A percentile compares a stretch with the other conserved stretches of the same genome.
phyloP scores from a whole-genome alignment of 2,888 invertebrate genomes.

The Campoplex nolae region DNA sequence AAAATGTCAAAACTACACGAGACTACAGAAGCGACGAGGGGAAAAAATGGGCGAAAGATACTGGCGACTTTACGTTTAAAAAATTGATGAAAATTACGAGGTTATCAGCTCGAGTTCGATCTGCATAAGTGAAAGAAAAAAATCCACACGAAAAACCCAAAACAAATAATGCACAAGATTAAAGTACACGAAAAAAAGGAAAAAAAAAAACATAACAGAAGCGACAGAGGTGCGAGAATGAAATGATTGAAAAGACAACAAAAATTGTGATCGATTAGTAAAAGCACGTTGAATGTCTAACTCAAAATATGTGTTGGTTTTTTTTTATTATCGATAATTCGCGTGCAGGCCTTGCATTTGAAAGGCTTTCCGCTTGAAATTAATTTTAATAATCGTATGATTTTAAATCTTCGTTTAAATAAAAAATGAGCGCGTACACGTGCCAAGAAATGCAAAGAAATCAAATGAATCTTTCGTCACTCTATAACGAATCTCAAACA shows the following conservation, averaged over 20 bases:
- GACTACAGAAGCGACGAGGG: neutral
- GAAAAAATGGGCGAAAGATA: conserved; percentile 1
- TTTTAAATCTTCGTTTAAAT: conserved; percentile 20
- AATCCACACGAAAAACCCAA: conserved; percentile 31
- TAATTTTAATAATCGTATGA: neutral
- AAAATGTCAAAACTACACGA: conserved; percentile 9
- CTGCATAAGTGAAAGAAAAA: conserved; percentile 10
- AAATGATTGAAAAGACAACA: conserved; percentile 37
- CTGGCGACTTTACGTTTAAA: neutral
- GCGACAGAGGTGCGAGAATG: conserved; percentile 47
- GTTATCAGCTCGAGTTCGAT: neutral
- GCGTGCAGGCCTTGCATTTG: conserved; percentile 66
- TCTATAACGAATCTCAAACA: conserved; percentile 40
- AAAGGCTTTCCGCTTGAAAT: conserved; percentile 21
- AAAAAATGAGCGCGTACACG: conserved; percentile 33
- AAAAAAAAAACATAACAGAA: conserved; percentile 32
- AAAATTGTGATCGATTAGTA: conserved; percentile 58
- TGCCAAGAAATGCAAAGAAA: conserved; percentile 42
- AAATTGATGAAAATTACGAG: neutral
- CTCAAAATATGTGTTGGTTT: conserved; percentile 80
- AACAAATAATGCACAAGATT: conserved; percentile 7
- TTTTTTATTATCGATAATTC: conserved; percentile 72
- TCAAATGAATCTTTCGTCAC: conserved; percentile 10
- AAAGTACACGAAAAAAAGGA: conserved; percentile 19
- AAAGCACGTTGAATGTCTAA: conserved; percentile 75